Percentiles rank a stretch among this genome's conserved stretches.
These are phyloP conservation scores for Chloroceryle inda DNA, from an alignment of 2,797 vertebrate genomes.

Conservation along the genomic window DNA sequence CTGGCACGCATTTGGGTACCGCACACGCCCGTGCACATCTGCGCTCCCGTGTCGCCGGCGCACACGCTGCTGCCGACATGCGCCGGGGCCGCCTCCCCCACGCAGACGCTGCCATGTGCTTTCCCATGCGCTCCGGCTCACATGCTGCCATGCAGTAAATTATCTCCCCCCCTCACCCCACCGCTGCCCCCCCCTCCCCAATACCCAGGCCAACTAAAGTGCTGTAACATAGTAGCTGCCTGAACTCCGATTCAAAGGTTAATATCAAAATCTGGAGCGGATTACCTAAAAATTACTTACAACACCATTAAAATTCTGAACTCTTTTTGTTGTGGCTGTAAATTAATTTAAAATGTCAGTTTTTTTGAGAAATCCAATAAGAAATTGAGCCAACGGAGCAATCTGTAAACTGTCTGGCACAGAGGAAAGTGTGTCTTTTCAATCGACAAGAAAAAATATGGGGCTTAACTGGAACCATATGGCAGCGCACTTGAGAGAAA, in stretches of 20 bases:
- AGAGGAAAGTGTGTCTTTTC: slow-evolving; percentile 90
- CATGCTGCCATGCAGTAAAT: slow-evolving; percentile 13
- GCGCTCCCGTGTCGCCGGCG: neutral
- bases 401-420: slow-evolving; percentile 93
- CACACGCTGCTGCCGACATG: neutral
- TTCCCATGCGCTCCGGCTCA: neutral
- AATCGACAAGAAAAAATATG: slow-evolving; percentile 96
- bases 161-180: neutral
- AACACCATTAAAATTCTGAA: slow-evolving; percentile 92
- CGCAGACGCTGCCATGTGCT: neutral
- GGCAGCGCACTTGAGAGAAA: slow-evolving; percentile 91
- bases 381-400: slow-evolving; percentile 86
- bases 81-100: neutral
- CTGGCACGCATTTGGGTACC: neutral
- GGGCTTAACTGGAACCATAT: slow-evolving; percentile 98
- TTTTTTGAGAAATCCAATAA: slow-evolving; percentile 91
- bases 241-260: slow-evolving; percentile 95
- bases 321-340: slow-evolving; percentile 94
- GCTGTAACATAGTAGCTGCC: slow-evolving; percentile 89
- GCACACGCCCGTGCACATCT: neutral
- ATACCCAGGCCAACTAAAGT: slow-evolving; percentile 74
- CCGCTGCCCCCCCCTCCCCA: neutral
- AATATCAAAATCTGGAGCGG: slow-evolving; percentile 89
- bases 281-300: slow-evolving; percentile 97
- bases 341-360: slow-evolving; percentile 96